Evolutionary conservation across 2,888 invertebrate genomes (phyloP).

Genomic region (Athrips mouffetella): DNA sequence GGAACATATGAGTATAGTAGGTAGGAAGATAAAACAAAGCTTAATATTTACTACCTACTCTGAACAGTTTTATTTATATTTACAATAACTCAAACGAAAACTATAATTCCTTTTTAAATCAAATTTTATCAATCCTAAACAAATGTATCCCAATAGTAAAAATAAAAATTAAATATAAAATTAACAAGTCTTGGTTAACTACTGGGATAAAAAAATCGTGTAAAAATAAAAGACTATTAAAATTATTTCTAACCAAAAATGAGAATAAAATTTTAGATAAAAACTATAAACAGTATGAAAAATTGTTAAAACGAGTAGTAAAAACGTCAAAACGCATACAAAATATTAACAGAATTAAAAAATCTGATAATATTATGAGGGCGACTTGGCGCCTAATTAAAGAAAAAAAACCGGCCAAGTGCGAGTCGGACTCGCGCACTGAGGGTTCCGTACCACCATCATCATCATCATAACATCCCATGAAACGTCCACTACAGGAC

Average conservation of each 20-base stretch:
- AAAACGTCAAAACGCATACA: background rate
- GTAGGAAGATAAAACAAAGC: too few species aligned
- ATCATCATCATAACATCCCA: too few species aligned
- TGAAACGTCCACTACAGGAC: too few species aligned
- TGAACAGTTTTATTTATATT: too few species aligned
- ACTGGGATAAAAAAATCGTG: background rate
- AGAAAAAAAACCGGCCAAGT: too few species aligned
- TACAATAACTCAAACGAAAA: too few species aligned
- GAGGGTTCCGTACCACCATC: too few species aligned
- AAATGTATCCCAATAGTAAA: constrained; percentile 1
- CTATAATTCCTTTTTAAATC: too few species aligned
- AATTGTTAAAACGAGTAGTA: constrained; percentile 1
- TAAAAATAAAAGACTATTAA: background rate
- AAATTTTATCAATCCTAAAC: too few species aligned
- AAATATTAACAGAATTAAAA: background rate
- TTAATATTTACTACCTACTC: too few species aligned
- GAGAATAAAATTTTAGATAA: background rate
- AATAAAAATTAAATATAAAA: constrained; percentile 1
- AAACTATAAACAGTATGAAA: background rate
- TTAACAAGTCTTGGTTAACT: constrained; percentile 3
- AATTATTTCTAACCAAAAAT: background rate
- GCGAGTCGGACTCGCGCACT: too few species aligned
- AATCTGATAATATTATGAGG: background rate
- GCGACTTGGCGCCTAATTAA: background rate
- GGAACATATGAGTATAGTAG: too few species aligned